Evolutionary conservation across 2,888 invertebrate species (phyloP).

Genomic region (Didymodactylos carnosus): DNA sequence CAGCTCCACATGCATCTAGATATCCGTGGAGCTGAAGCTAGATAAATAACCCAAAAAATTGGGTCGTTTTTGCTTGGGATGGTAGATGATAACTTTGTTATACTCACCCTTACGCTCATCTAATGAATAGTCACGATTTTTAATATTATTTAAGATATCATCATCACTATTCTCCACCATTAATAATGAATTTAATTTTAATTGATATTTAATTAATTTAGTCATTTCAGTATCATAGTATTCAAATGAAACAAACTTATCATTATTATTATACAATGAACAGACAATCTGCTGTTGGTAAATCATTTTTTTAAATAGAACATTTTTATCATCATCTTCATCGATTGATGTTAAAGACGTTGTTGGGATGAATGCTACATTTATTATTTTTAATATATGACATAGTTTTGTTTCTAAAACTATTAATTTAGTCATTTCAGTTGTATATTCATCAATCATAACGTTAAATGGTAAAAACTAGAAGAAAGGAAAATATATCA

Average conservation of each 20-base stretch:
- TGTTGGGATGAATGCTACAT: too few relatives aligned
- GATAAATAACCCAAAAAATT: too few relatives aligned
- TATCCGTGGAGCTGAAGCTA: too few relatives aligned
- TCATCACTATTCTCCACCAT: neutral
- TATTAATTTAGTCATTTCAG: constrained; percentile 1
- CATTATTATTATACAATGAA: neutral
- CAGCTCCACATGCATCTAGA: too few relatives aligned
- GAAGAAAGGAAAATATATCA: too few relatives aligned
- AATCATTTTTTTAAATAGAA: neutral
- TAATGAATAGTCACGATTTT: too few relatives aligned
- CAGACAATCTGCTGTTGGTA: neutral
- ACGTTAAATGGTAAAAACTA: neutral
- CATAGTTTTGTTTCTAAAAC: neutral
- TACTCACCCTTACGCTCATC: too few relatives aligned
- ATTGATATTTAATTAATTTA: neutral
- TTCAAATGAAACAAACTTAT: neutral
- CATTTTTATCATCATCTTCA: neutral
- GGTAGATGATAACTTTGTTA: too few relatives aligned
- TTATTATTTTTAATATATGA: neutral
- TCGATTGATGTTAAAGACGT: too few relatives aligned
- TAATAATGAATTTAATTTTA: neutral
- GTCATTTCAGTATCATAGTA: neutral
- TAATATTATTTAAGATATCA: too few relatives aligned
- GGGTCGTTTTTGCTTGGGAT: neutral
- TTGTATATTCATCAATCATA: neutral